Percentiles rank a stretch among this genome's conserved stretches.
Evolutionary conservation across 2,888 invertebrate species (phyloP).

Genomic region (Lasius platythorax): DNA sequence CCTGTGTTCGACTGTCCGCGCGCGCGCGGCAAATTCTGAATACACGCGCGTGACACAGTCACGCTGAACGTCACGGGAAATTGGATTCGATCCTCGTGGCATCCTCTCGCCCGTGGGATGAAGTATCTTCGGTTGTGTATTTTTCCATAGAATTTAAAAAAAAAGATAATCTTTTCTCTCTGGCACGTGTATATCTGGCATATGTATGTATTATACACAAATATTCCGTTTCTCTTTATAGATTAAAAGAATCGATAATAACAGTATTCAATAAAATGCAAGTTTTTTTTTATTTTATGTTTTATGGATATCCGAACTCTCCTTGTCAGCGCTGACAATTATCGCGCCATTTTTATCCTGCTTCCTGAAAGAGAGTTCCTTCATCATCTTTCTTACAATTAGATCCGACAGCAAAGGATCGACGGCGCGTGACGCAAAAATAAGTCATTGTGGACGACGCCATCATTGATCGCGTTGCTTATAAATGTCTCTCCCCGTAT

Average conservation of each 20-base stretch:
- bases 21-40: slow-evolving; percentile 42
- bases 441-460: slow-evolving; percentile 49
- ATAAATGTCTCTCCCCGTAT: slow-evolving; percentile 47
- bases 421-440: slow-evolving; percentile 44
- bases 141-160: slow-evolving; percentile 13
- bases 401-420: slow-evolving; percentile 10
- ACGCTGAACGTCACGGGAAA: slow-evolving; percentile 68
- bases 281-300: neutral
- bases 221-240: neutral
- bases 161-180: neutral
- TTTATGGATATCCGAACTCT: neutral
- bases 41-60: slow-evolving; percentile 59
- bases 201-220: neutral
- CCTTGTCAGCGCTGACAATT: neutral
- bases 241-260: neutral
- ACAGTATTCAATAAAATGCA: neutral
- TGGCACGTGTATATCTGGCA: no score
- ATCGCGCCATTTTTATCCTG: slow-evolving; percentile 9
- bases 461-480: slow-evolving; percentile 50
- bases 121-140: slow-evolving; percentile 4
- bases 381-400: neutral
- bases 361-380: slow-evolving; percentile 31
- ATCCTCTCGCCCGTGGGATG: neutral
- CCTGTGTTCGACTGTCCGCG: slow-evolving; percentile 58
- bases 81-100: slow-evolving; percentile 68